Evolutionary conservation across 2,888 invertebrate genomes (phyloP).

Genomic region (Argyresthia albistria): DNA sequence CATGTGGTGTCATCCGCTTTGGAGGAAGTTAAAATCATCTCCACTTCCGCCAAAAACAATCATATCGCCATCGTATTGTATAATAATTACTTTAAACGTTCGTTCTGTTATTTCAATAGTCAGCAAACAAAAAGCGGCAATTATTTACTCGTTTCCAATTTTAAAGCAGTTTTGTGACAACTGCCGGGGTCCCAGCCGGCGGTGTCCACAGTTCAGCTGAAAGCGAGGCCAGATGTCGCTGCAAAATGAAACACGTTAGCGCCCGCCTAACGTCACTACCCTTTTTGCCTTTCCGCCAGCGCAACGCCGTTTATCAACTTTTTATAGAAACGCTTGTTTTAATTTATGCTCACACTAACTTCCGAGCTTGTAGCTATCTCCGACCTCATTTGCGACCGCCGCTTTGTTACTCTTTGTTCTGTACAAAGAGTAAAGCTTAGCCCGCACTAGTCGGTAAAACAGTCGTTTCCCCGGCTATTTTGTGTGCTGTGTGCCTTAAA

Average conservation of each 20-base stretch:
- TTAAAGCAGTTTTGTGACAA: slow-evolving; percentile 7
- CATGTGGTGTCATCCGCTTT: too few relatives aligned
- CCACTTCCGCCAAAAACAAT: too few relatives aligned
- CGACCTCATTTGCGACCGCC: slow-evolving; percentile 56
- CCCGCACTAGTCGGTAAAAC: background rate
- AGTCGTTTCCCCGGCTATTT: background rate
- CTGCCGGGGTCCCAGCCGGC: background rate
- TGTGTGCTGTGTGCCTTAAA: background rate
- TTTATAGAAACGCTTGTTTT: slow-evolving; percentile 66
- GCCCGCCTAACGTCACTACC: slow-evolving; percentile 51
- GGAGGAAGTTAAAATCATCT: too few relatives aligned
- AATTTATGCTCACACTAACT: slow-evolving; percentile 67
- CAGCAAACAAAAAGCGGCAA: background rate
- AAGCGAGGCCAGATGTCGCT: slow-evolving; percentile 55
- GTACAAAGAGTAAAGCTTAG: slow-evolving; percentile 19
- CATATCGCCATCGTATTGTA: too few relatives aligned
- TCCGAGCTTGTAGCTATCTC: slow-evolving; percentile 52
- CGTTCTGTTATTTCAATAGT: too few relatives aligned
- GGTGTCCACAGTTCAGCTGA: slow-evolving; percentile 30
- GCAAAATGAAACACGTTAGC: slow-evolving; percentile 66
- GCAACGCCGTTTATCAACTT: slow-evolving; percentile 68
- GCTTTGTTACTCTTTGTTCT: slow-evolving; percentile 47
- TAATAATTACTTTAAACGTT: too few relatives aligned
- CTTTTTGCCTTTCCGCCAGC: slow-evolving; percentile 60
- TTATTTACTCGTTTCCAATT: slow-evolving; percentile 10